Evolutionary conservation across 2,113 vertebrate genomes (phyloP), one percentile per base, ranked within the genome.

Genomic region (Setophaga kirtlandii): DNA sequence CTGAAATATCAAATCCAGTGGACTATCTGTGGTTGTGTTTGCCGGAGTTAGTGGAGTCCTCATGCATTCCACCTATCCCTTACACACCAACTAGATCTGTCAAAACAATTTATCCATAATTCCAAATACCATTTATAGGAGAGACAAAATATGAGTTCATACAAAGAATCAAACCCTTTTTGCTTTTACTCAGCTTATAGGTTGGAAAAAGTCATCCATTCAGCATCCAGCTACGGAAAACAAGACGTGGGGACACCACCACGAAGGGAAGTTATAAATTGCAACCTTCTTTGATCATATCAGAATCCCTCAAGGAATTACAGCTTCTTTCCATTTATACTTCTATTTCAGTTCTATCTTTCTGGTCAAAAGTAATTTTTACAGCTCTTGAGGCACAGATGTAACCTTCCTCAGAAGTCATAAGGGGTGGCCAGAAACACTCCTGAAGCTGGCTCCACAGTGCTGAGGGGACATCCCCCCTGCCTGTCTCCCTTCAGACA

Each of bases 381-480:
- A 44, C 17, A 76, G 18, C 6, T 73, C 37, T 33, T 33, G 37
- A 71, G 62, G n/a, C 24, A 70, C 0, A 67, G n/a, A 69, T 42
- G 31, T 4, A 11, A 9, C 18, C 35, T 68, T 35, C 53, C n/a
- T 76, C 46, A 75, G 75, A 93, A 68, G 24, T 21, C 46, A 59
- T 2, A 67, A 30, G n/a, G 19, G n/a, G 35, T 52, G 42, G 63
- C 12, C 49, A 87, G 22, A 87, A 83, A 17, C 6, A 11, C 21
- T 79, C 11, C n/a, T 35, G 39, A 31, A 58, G 39, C 17, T 69
- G 39, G 5, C 21, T 50, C 42, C 22, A 24, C 30, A 68, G 23
- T 2, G 0, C 24, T 15, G 23, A 59, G 12, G 41, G 33, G 1
- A 1, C 53, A 83, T 35, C 16, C 23, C 18, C 27, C 17, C 37